Base-by-base conservation (phyloP, 1,140 invertebrate genomes). In the Bicyclus anynana region DNA sequence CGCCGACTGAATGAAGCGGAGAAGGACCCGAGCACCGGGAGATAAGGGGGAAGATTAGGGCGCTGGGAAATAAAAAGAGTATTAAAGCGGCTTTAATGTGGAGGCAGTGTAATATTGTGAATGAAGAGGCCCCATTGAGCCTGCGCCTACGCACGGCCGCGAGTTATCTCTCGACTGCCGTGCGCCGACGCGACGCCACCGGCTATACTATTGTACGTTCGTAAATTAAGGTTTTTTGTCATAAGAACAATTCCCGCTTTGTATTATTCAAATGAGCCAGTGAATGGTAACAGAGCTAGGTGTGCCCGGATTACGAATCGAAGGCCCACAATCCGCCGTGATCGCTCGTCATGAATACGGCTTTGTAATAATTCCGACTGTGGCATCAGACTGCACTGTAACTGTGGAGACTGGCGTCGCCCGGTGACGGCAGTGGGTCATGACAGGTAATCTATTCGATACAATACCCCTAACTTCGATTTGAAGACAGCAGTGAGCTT, bases 41-140 rank as follows among this genome's bases (percentile, higher is more conserved):
- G 84, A 87, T 87, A 87, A 87, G 77, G 82, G 73, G 67, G 67
- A 75, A 87, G 84, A 87, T 87, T 87, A 85, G 82, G 72, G 65
- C 67, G 65, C 72, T 59, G 69, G 57, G 52, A 58, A 79, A 85
- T 85, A 85, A 86, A 83, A 72, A 44, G 6, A 20, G 16, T 17
- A 38, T 38, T 78, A 80, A 84, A 84, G 77, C 75, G 65, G 75
- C 70, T 82, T 87, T 85, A 84, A 87, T 85, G 82, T 71, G 73
- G 69, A 82, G 75, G 77, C 72, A 78, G 84, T 78, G 81, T 85
- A 47, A 47, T 47, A 27, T 47, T 83, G 81, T 87, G 84, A 87
- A 87, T 87, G 84, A 82, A 85, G 76, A 78, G 74, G 68, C 73
- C 70, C 82, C 84, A 85, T 87, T 87, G 77, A 87, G 79, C 60